Conservation (phyloP, 2,113 vertebrate genomes). For the Eleginops maclovinus region DNA sequence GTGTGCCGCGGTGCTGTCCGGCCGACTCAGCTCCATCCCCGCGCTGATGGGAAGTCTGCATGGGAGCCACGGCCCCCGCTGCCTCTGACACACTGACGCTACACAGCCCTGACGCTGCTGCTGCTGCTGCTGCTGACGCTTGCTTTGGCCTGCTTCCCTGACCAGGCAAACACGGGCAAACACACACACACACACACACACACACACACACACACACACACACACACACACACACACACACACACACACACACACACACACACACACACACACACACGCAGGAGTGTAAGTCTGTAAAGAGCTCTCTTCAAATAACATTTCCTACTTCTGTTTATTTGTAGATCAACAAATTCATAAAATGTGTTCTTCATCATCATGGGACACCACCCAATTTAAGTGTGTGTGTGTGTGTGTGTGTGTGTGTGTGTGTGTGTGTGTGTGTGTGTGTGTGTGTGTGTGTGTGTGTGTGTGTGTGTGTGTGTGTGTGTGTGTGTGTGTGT, state of each 20-base stretch:
- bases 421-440: slow-evolving; percentile 13
- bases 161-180: slow-evolving; percentile 57
- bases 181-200: too few species aligned
- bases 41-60: slow-evolving; percentile 81
- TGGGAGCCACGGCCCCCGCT: slow-evolving; percentile 81
- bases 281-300: slow-evolving; percentile 18
- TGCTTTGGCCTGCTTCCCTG: slow-evolving; percentile 66
- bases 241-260: slow-evolving; percentile 50
- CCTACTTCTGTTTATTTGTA: slow-evolving; percentile 24
- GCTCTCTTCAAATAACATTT: slow-evolving; percentile 15
- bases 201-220: slow-evolving; percentile 37
- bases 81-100: slow-evolving; percentile 82
- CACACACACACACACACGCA: slow-evolving; percentile 26
- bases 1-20: slow-evolving; percentile 82
- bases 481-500: too few species aligned
- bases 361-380: slow-evolving; percentile 32
- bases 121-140: slow-evolving; percentile 75
- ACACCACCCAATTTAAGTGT: slow-evolving; percentile 13
- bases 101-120: slow-evolving; percentile 75
- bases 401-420: not conserved
- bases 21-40: slow-evolving; percentile 75
- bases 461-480: not conserved
- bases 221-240: slow-evolving; percentile 45
- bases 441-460: slow-evolving; percentile 39
- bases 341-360: slow-evolving; percentile 33